Percentiles rank a stretch among this genome's conserved stretches.
phyloP scores from a whole-genome alignment of 2,888 invertebrate genomes.

The Ernsta delagoae region DNA sequence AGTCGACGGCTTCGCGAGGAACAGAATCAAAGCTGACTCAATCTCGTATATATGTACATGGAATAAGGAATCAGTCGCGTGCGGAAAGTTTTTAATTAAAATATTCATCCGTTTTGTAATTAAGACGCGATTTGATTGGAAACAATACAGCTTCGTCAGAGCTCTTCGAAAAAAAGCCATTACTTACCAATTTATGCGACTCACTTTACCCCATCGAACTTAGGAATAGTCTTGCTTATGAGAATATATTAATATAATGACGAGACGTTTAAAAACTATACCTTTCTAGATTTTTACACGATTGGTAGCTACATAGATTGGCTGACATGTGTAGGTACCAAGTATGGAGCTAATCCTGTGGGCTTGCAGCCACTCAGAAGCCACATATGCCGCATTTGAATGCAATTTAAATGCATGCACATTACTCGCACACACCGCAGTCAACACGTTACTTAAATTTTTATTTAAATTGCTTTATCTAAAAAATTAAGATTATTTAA shows the following conservation, averaged over 20 bases:
- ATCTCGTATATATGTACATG: constrained; percentile 74
- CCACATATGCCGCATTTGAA: constrained; percentile 63
- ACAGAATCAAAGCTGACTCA: constrained; percentile 74
- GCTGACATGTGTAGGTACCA: constrained; percentile 25
- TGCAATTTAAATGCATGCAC: constrained; percentile 77
- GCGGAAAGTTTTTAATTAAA: constrained; percentile 83
- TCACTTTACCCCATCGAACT: too few relatives aligned
- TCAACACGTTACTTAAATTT: constrained; percentile 64
- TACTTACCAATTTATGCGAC: too few relatives aligned
- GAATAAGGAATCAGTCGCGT: constrained; percentile 82
- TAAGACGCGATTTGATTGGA: constrained; percentile 78
- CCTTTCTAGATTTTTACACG: too few relatives aligned
- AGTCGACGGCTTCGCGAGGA: constrained; percentile 75
- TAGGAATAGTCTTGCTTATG: too few relatives aligned
- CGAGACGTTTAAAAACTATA: too few relatives aligned
- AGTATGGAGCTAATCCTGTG: constrained; percentile 47
- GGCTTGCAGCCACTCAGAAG: constrained; percentile 43
- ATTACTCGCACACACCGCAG: constrained; percentile 60
- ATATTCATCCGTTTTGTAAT: constrained; percentile 82
- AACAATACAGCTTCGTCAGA: constrained; percentile 69
- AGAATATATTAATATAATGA: too few relatives aligned
- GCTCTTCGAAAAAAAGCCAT: constrained; percentile 64
- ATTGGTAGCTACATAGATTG: too few relatives aligned
- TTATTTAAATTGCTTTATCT: constrained; percentile 62
- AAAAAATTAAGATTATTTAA: constrained; percentile 23